Evolutionary conservation across 2,113 vertebrate genomes (phyloP).

Genomic region (Orcinus orca): DNA sequence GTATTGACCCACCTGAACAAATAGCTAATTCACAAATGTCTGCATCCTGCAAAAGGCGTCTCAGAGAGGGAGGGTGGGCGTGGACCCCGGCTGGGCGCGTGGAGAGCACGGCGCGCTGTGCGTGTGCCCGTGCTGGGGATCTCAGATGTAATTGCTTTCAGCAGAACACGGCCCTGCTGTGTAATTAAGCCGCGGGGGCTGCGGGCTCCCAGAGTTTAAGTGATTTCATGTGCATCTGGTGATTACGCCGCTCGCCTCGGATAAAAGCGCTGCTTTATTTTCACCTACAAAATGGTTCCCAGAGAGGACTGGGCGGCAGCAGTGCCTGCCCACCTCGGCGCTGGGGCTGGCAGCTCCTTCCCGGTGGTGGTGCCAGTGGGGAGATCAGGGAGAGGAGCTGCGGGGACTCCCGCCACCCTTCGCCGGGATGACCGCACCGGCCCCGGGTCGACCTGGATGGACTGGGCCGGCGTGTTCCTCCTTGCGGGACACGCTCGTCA

Average conservation of each 20-base stretch:
- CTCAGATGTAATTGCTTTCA: conserved; percentile 69
- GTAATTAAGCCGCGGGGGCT: conserved; percentile 69
- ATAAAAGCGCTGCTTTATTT: conserved; percentile 51
- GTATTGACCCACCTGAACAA: neutral
- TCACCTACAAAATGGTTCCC: neutral
- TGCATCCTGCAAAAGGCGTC: accelerated
- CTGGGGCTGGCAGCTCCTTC: neutral
- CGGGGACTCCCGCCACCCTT: neutral
- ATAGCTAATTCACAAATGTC: neutral
- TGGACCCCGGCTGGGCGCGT: neutral
- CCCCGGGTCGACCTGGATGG: accelerated
- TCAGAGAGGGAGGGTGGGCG: neutral
- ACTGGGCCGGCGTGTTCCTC: neutral
- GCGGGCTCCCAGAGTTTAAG: conserved; percentile 62
- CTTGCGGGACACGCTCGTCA: neutral
- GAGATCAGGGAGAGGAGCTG: neutral
- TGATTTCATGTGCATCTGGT: conserved; percentile 71
- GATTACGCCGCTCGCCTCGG: conserved; percentile 17
- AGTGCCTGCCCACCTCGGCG: neutral
- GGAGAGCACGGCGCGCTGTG: neutral
- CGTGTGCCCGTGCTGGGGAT: neutral
- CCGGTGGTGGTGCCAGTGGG: neutral
- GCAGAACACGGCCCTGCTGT: conserved; percentile 65
- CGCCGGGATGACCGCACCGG: conserved; percentile 16
- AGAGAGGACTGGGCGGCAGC: neutral